A percentile compares a stretch with the other conserved stretches of the same genome.
phyloP scores from a whole-genome alignment of 2,113 vertebrate species.

The Maccullochella peelii region DNA sequence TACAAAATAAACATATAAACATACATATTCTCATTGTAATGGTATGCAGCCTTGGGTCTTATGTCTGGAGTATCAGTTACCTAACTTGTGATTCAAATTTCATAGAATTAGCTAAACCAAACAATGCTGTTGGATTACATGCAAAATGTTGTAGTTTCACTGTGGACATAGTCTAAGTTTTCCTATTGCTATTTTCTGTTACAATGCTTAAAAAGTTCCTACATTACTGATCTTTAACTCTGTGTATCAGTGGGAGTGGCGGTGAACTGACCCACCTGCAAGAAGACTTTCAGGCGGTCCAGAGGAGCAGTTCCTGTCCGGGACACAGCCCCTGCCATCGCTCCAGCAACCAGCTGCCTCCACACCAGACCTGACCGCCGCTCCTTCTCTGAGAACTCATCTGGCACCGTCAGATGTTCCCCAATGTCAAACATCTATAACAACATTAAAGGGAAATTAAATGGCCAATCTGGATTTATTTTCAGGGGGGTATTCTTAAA shows the following conservation, averaged over 20 bases:
- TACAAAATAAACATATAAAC: neutral
- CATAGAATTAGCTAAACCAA: neutral
- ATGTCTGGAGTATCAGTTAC: neutral
- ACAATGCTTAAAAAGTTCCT: neutral
- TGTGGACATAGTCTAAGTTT: neutral
- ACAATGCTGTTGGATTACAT: neutral
- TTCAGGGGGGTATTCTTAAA: no score
- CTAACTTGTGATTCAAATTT: neutral
- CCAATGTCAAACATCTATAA: conserved; percentile 93
- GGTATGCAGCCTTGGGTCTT: neutral
- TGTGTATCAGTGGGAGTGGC: neutral
- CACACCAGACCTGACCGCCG: conserved; percentile 91
- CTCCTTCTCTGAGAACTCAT: conserved; percentile 93
- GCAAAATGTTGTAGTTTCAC: neutral
- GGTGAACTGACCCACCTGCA: conserved; percentile 86
- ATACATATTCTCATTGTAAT: neutral
- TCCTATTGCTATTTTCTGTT: neutral
- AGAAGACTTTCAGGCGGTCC: conserved; percentile 94
- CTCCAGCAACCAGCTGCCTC: conserved; percentile 92
- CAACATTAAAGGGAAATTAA: neutral
- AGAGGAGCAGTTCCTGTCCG: conserved; percentile 94
- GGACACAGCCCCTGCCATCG: conserved; percentile 91
- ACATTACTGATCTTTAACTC: neutral
- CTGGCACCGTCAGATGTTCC: conserved; percentile 92
- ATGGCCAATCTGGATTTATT: neutral